Percentiles rank a stretch among this genome's conserved stretches.
Conservation (phyloP, 2,113 vertebrate genomes). For the Lepisosteus osseus region DNA sequence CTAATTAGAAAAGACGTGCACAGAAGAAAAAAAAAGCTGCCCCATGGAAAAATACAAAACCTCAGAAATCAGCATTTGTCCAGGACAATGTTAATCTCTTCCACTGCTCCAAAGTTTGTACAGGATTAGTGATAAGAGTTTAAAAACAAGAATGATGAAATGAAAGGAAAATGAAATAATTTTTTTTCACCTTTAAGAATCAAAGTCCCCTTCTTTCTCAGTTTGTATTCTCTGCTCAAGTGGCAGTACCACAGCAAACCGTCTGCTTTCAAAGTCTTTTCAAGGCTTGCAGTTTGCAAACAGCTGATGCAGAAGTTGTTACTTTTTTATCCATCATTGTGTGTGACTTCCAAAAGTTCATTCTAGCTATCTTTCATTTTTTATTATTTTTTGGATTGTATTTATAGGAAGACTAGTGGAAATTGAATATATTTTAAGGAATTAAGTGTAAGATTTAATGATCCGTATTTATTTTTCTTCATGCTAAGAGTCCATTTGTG, state of each 20-base stretch:
- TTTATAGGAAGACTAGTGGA: too few relatives aligned
- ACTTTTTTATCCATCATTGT: background rate
- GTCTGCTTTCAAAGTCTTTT: background rate
- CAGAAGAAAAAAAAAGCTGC: conserved; percentile 32
- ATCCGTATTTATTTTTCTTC: too few relatives aligned
- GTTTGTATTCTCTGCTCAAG: too few relatives aligned
- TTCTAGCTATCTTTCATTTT: background rate
- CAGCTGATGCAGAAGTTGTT: background rate
- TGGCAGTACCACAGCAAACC: too few relatives aligned
- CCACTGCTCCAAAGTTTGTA: background rate
- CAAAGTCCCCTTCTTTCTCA: too few relatives aligned
- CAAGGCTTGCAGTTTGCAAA: background rate
- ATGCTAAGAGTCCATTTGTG: background rate
- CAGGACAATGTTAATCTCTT: conserved; percentile 30
- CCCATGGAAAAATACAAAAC: conserved; percentile 29
- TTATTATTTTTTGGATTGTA: background rate
- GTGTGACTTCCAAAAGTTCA: background rate
- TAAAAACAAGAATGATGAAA: too few relatives aligned
- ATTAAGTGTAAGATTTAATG: too few relatives aligned
- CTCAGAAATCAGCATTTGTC: conserved; percentile 16
- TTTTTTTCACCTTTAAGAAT: too few relatives aligned
- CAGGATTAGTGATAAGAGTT: background rate
- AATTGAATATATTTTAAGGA: too few relatives aligned
- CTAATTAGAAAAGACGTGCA: conserved; percentile 67
- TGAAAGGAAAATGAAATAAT: too few relatives aligned